Percentiles rank a stretch among this genome's conserved stretches.
These are phyloP conservation scores for Chloropsis cyanopogon DNA, from an alignment of 2,113 vertebrate genomes.

Conservation along the genomic window DNA sequence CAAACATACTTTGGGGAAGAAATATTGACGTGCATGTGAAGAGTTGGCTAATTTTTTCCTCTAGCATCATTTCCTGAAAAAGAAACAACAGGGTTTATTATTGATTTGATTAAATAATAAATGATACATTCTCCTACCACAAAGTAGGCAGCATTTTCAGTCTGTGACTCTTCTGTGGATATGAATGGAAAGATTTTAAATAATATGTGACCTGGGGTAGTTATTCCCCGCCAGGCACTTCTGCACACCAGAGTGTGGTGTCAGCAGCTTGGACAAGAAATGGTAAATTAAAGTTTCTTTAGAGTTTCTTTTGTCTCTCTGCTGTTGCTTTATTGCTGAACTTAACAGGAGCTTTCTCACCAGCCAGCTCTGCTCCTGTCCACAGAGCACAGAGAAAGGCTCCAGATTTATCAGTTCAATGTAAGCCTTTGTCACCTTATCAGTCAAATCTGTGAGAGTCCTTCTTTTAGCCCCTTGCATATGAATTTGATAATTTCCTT, in stretches of 20 bases:
- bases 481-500: background rate
- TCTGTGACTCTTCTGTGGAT: background rate
- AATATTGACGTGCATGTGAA: background rate
- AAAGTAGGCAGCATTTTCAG: background rate
- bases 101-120: slow-evolving; percentile 40
- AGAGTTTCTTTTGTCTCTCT: background rate
- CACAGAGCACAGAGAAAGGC: background rate
- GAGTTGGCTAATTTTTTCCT: background rate
- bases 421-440: background rate
- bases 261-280: background rate
- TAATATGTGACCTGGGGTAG: background rate
- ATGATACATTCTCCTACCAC: background rate
- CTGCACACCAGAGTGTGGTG: background rate
- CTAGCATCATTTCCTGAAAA: slow-evolving; percentile 26
- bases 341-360: background rate
- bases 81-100: background rate
- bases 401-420: background rate
- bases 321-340: background rate
- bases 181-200: background rate
- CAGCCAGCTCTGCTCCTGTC: background rate
- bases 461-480: background rate
- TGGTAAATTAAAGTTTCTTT: background rate
- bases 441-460: background rate
- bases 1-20: background rate
- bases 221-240: background rate